Evolutionary conservation across 2,113 vertebrate genomes (phyloP).

Genomic region (Calyptommatus sinebrachiatus): DNA sequence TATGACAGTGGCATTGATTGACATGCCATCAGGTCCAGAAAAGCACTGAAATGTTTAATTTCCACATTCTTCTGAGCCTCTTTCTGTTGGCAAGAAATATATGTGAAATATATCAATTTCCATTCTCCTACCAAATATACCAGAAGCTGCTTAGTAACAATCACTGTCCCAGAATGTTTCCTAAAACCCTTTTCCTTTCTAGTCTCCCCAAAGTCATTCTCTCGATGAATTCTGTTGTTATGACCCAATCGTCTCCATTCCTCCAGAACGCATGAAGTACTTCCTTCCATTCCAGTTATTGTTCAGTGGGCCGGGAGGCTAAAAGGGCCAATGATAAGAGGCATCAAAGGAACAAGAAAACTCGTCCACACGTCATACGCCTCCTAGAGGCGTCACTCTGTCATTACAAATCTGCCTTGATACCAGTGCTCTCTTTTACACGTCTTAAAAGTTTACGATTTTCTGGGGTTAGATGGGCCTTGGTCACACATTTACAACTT

Average conservation of each 20-base stretch:
- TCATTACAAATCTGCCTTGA: constrained; percentile 31
- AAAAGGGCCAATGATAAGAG: neutral
- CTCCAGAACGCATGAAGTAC: no score
- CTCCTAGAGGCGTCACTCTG: constrained; percentile 59
- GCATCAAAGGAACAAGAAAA: neutral
- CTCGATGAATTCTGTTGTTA: neutral
- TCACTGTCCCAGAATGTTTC: neutral
- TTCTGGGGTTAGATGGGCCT: neutral
- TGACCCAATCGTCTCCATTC: neutral
- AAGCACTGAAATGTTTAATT: neutral
- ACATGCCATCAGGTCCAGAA: neutral
- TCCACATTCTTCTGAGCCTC: neutral
- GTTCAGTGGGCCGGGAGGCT: neutral
- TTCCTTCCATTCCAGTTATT: neutral
- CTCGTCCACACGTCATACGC: constrained; percentile 33
- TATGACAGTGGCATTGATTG: neutral
- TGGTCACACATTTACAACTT: no score
- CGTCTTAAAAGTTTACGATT: neutral
- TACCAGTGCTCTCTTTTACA: neutral
- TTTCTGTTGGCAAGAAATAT: neutral
- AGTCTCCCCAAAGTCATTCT: neutral
- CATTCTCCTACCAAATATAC: neutral
- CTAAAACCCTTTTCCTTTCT: neutral
- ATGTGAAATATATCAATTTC: neutral
- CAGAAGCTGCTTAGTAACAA: neutral